Evolutionary conservation across 1,140 invertebrate genomes (phyloP), one percentile per base, ranked within the genome.

Genomic region (Samia ricini): DNA sequence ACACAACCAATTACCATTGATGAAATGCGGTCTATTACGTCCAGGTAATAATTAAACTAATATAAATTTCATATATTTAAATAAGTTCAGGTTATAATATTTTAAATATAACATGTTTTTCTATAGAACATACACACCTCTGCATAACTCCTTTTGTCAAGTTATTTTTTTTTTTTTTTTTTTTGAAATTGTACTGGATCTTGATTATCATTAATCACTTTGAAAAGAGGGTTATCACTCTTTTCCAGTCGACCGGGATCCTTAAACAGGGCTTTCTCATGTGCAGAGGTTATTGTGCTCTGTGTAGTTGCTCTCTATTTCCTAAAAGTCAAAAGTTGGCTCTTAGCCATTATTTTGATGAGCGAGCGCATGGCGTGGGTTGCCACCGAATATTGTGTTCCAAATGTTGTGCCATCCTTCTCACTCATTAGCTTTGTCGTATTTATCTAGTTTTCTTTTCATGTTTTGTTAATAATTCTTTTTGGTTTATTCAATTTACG

Each of bases 1-100:
- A 95, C 94, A 2, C 94, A 94, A 77, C 94, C 94, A 0, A 91
- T 95, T 60, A 95, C 94, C 24, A 91, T 92, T 12, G 91, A 94
- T 52, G 94, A 95, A 81, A 85, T 93, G 67, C 89, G 91, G 66
- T 90, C 81, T 65, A 85, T 90, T 18, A 81, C 88, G 61, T 86
- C 85, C 66, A 92, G 92, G 93, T 94, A 83, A 88, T 85, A 73
- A 20, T 52, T 52, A 23, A 52, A 7, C 6, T 23, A 23, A 0
- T 21, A 21, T 52, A 52, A 21, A 52, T 12, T 52, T 15, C 22
- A 21, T 3, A 22, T 52, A 4, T n/a, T 22, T 2, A 2, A 0
- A 51, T 18, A 52, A 52, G 22, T 52, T 21, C 22, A 20, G 2
- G 21, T 23, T 23, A 19, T 52, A 52, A 15, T 22, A 10, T 52